Evolutionary conservation across 1,140 invertebrate genomes (phyloP).

Genomic region (Zelostemma sp.): DNA sequence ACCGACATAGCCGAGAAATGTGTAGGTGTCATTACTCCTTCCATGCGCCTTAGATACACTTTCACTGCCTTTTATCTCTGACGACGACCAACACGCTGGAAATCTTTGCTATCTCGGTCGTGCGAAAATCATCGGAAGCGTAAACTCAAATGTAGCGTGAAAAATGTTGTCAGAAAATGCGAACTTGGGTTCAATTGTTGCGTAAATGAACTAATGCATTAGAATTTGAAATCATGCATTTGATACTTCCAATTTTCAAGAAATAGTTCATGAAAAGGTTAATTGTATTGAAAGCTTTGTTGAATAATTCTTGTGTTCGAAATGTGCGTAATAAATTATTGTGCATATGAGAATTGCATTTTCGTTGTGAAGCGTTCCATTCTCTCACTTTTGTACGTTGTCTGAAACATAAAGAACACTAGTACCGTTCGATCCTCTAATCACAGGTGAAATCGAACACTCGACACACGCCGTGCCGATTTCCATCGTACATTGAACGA

Average conservation of each 20-base stretch:
- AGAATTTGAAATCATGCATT: too few species aligned
- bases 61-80: constrained; percentile 64
- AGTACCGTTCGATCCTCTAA: constrained; percentile 47
- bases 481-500: constrained; percentile 49
- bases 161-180: constrained; percentile 27
- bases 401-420: constrained; percentile 10
- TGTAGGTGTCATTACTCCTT: constrained; percentile 64
- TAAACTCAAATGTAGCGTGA: constrained; percentile 34
- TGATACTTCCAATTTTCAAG: too few species aligned
- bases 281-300: too few species aligned
- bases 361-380: too few species aligned
- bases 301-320: too few species aligned
- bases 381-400: not conserved
- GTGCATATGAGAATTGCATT: too few species aligned
- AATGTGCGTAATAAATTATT: too few species aligned
- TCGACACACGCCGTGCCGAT: constrained; percentile 45
- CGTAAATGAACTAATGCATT: too few species aligned
- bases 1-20: constrained; percentile 30
- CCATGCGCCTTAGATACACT: constrained; percentile 64
- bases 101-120: constrained; percentile 48
- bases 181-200: too few species aligned
- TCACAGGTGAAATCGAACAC: constrained; percentile 49
- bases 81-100: constrained; percentile 52
- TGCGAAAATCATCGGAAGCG: constrained; percentile 48
- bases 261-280: too few species aligned